phyloP scores from a whole-genome alignment of 2,797 vertebrate genomes.

The Oryzias sinensis region DNA sequence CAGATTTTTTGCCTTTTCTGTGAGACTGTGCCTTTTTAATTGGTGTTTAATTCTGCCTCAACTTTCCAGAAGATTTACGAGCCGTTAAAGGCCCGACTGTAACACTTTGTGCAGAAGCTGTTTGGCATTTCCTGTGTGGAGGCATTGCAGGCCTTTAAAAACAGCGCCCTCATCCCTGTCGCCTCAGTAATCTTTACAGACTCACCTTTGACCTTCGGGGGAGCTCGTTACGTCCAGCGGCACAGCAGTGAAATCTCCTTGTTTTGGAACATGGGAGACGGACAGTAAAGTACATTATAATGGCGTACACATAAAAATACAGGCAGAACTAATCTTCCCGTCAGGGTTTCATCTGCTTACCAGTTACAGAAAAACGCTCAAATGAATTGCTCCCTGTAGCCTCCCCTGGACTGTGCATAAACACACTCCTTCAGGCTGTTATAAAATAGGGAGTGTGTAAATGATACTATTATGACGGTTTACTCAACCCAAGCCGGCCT shows the following conservation, averaged over 20 bases:
- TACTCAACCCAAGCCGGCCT: slow-evolving; percentile 54
- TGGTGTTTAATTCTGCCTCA: slow-evolving; percentile 48
- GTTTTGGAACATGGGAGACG: slow-evolving; percentile 43
- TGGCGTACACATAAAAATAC: slow-evolving; percentile 1
- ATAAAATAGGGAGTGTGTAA: slow-evolving; percentile 60
- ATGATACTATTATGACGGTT: slow-evolving; percentile 69
- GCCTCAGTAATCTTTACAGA: slow-evolving; percentile 71
- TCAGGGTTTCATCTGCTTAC: slow-evolving; percentile 3
- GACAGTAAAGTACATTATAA: slow-evolving; percentile 37
- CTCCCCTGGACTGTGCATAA: slow-evolving; percentile 36
- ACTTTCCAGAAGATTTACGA: slow-evolving; percentile 62
- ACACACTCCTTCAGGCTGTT: slow-evolving; percentile 42
- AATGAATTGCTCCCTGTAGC: slow-evolving; percentile 54
- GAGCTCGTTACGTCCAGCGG: slow-evolving; percentile 42
- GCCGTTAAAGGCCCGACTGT: slow-evolving; percentile 74
- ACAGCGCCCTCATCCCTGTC: slow-evolving; percentile 59
- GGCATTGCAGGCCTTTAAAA: slow-evolving; percentile 66
- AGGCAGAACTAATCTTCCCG: slow-evolving; percentile 25
- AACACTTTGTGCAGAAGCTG: slow-evolving; percentile 72
- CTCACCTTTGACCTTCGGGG: slow-evolving; percentile 70
- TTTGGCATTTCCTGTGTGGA: slow-evolving; percentile 80
- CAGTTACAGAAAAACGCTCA: slow-evolving; percentile 46
- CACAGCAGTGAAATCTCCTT: slow-evolving; percentile 43
- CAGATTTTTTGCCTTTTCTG: slow-evolving; percentile 29
- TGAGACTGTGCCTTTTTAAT: slow-evolving; percentile 36